A percentile compares a stretch with the other conserved stretches of the same genome.
Conservation (phyloP, 2,797 vertebrate genomes). For the Propithecus deckenii region DNA sequence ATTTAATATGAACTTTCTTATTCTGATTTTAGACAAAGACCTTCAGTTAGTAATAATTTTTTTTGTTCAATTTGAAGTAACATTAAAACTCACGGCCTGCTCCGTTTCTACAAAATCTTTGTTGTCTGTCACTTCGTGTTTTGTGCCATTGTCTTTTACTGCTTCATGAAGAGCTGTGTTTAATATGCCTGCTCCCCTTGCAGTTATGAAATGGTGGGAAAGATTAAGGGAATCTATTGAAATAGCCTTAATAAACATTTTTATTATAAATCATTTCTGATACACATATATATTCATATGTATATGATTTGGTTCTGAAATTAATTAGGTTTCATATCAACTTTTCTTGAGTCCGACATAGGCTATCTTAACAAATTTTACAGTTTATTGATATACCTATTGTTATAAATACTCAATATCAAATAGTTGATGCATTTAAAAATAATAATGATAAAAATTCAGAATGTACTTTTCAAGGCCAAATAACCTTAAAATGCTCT, state of each 20-base stretch:
- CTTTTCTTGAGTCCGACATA: not conserved
- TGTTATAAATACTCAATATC: constrained; percentile 50
- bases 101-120: not conserved
- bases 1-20: not conserved
- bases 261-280: not conserved
- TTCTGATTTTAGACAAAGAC: not conserved
- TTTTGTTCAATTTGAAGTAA: constrained; percentile 39
- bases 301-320: not conserved
- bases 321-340: not conserved
- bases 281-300: not conserved
- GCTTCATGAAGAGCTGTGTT: not conserved
- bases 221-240: not conserved
- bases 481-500: constrained; percentile 22
- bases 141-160: not conserved
- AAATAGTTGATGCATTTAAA: constrained; percentile 50
- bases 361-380: not conserved
- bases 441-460: not conserved
- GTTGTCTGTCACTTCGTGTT: not conserved
- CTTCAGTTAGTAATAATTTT: not conserved
- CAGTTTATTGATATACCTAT: not conserved
- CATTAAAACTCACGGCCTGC: not conserved
- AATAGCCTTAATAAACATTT: not conserved
- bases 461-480: not conserved
- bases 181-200: not conserved
- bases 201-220: not conserved